Conservation (phyloP, 2,113 vertebrate species). For the Ammodytes dubius region DNA sequence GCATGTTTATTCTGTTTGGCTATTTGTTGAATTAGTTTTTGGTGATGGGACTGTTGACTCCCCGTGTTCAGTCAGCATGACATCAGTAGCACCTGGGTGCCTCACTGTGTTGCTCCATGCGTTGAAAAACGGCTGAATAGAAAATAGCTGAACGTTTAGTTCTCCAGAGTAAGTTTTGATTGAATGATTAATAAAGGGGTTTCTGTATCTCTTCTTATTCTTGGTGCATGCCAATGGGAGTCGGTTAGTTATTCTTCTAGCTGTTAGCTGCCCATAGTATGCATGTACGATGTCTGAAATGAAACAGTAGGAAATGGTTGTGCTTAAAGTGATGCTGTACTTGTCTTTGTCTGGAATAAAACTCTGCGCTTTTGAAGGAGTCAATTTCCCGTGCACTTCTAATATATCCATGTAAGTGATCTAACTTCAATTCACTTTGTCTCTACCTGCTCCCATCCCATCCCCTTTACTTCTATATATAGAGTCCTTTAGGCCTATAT, state of each 20-base stretch:
- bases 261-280: conserved; percentile 39
- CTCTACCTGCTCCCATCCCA: conserved; percentile 69
- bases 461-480: conserved; percentile 61
- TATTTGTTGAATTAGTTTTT: conserved; percentile 47
- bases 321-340: conserved; percentile 69
- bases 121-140: conserved; percentile 16
- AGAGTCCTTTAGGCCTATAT: conserved; percentile 61
- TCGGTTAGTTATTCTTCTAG: conserved; percentile 11
- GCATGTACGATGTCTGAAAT: conserved; percentile 64
- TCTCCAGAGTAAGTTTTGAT: conserved; percentile 3
- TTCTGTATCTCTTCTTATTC: conserved; percentile 37
- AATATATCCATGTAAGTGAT: conserved; percentile 81
- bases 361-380: conserved; percentile 83
- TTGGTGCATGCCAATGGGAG: conserved; percentile 62
- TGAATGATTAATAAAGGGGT: conserved; percentile 23
- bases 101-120: conserved; percentile 27
- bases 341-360: conserved; percentile 82
- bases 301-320: conserved; percentile 44
- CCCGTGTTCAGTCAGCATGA: conserved; percentile 68
- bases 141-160: conserved; percentile 26
- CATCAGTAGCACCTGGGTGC: conserved; percentile 43
- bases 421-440: conserved; percentile 73
- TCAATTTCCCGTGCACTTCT: conserved; percentile 75
- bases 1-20: conserved; percentile 69
- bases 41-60: conserved; percentile 45